Evolutionary conservation across 2,888 invertebrate genomes (phyloP), one percentile per base, ranked within the genome.

Genomic region (Callinectes sapidus): DNA sequence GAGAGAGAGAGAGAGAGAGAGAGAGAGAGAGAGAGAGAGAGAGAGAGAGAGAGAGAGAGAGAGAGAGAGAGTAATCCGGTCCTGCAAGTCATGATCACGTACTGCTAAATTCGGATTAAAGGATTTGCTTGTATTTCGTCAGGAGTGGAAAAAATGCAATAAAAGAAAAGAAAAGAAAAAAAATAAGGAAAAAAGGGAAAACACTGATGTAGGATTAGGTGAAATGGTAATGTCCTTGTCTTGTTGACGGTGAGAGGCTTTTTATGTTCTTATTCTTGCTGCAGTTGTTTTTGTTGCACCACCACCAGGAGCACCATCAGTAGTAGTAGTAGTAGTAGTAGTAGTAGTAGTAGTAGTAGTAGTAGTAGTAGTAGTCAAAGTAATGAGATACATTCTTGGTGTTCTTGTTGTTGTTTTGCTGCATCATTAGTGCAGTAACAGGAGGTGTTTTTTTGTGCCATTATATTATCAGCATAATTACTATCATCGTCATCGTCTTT

Each of bases 1-100:
- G 16, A 61, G 23, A 61, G 61, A 61, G 61, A 61, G 61, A 61
- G 61, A 61, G 61, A 61, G 61, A 61, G 61, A 61, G 61, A 61
- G 61, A 61, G 61, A 61, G 61, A 61, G 61, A 61, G 61, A 61
- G 61, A 61, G 61, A 61, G 61, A 61, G 61, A 61, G 61, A 61
- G 61, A 61, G 61, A 61, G 61, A 61, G 61, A 61, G 61, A 61
- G 61, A 61, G 61, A 61, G 61, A 61, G 61, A 61, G 61, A 61
- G 61, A 61, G 61, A 61, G 61, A 61, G 61, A 61, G 61, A 61
- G 61, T 61, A 18, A 61, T 61, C 61, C 61, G 61, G 18, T 61
- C 61, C 61, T 61, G 23, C 61, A 61, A 23, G 61, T 61, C 61
- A 61, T 23, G 61, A 23, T 61, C 61, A 61, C 61, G 61, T 61